Evolutionary conservation across 2,113 vertebrate species (phyloP).

Genomic region (Noturus placidus): DNA sequence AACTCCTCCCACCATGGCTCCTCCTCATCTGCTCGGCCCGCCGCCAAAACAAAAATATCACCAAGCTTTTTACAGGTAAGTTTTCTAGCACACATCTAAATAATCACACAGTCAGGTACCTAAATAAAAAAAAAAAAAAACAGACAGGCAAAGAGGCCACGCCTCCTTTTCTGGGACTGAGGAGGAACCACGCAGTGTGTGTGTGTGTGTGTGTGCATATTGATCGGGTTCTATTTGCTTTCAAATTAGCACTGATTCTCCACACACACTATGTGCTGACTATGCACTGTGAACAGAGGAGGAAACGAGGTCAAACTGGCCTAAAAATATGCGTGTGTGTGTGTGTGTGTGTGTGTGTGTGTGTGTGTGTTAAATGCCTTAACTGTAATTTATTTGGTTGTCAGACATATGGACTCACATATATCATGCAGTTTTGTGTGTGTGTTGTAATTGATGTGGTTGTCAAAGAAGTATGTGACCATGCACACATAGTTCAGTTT

Average conservation of each 20-base stretch:
- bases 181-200: not conserved
- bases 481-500: not conserved
- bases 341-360: slow-evolving; percentile 1
- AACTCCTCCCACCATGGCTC: slow-evolving; percentile 95
- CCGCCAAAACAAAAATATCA: slow-evolving; percentile 93
- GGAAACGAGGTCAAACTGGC: not conserved
- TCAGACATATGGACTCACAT: not conserved
- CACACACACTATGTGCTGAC: not conserved
- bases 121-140: not conserved
- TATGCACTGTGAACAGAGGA: not conserved
- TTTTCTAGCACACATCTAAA: not conserved
- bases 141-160: not conserved
- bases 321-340: not conserved
- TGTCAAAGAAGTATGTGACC: slow-evolving; percentile 5
- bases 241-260: not conserved
- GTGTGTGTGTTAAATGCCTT: not conserved
- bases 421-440: not conserved
- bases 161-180: not conserved
- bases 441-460: not conserved
- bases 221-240: not conserved
- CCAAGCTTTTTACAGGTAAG: slow-evolving; percentile 94
- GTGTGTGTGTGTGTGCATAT: not conserved
- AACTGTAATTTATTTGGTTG: slow-evolving; percentile 4
- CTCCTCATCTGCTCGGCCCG: slow-evolving; percentile 92
- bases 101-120: not conserved